Base-by-base conservation (phyloP, 2,888 invertebrate species). In the Sminthurinus aureus region DNA sequence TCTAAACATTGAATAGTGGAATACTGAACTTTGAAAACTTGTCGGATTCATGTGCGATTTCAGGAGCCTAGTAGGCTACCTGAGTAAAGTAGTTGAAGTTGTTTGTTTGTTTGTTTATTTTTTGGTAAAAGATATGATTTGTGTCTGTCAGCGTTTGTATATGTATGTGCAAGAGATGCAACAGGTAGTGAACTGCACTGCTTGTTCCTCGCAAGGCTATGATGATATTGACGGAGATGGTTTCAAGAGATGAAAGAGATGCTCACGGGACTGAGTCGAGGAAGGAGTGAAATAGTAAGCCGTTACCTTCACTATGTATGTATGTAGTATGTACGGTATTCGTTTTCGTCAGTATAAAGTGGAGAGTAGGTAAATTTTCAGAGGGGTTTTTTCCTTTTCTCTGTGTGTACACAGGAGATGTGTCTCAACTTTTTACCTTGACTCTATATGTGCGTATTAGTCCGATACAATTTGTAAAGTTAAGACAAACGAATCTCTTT, bases 191-290 rank as follows among this genome's bases (percentile, higher is more conserved):
- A 51, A 76, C 51, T 51, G 51, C 38, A 76, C 75, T 76, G 75
- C 50, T 76, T 74, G n/a, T 38, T 20, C n/a, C 51, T 38, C 38
- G 38, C 38, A 38, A 38, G 38, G 6, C 38, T 4, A 38, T 50
- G 74, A 64, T n/a, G 15, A n/a, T 64, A 22, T 67, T 8, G 67
- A 67, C 4, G 67, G 67, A 20, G 67, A 67, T 67, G 67, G 67
- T 67, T 3, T 38, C 50, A 76, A 51, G 75, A 76, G 75, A 76
- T 76, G 75, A 11, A 76, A 51, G 75, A 76, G 75, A 76, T 76
- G 75, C n/a, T 76, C 75, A 76, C 51, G 20, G 75, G 51, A 51
- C 38, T 76, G 75, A 38, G 75, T 50, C 51, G 50, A 51, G 38
- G 38, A 38, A 38, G 50, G 75, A 50, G 51, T n/a, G 75, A 51